phyloP scores from a whole-genome alignment of 2,888 invertebrate genomes.

The Thymelicus lineola region DNA sequence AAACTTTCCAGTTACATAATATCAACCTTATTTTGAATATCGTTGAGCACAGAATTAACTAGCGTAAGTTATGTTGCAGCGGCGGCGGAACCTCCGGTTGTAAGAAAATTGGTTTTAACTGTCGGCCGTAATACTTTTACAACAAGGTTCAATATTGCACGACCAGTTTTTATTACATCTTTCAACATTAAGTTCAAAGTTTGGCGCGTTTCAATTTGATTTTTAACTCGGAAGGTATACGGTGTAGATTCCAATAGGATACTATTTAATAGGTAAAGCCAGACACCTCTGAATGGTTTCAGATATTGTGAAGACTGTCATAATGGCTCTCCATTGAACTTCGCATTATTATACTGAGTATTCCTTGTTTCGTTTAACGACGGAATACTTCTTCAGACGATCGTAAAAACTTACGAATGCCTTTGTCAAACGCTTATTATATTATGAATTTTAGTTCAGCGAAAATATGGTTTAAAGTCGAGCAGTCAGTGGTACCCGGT shows the following conservation, averaged over 20 bases:
- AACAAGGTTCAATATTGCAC: conserved; percentile 28
- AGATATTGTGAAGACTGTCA: conserved; percentile 23
- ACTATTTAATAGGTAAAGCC: background rate
- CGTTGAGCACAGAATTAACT: conserved; percentile 7
- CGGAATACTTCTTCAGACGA: conserved; percentile 17
- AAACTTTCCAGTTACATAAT: conserved; percentile 7
- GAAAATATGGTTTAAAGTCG: conserved; percentile 46
- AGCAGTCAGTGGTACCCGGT: conserved; percentile 10
- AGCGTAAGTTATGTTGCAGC: background rate
- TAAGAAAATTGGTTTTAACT: conserved; percentile 16
- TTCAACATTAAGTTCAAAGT: background rate
- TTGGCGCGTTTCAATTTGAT: background rate
- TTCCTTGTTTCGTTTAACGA: conserved; percentile 44
- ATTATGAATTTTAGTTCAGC: conserved; percentile 26
- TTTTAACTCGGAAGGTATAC: conserved; percentile 12
- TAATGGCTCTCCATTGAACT: conserved; percentile 48
- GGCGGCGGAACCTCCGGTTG: background rate
- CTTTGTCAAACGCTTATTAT: conserved; percentile 35
- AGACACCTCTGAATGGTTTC: conserved; percentile 23
- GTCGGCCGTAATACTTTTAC: conserved; percentile 9
- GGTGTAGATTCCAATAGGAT: conserved; percentile 4
- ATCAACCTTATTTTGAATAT: conserved; percentile 5
- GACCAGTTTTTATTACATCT: conserved; percentile 9
- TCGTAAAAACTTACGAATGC: conserved; percentile 29
- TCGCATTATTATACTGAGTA: conserved; percentile 44